Evolutionary conservation across 2,113 vertebrate genomes (phyloP).

Genomic region (Acanthisitta chloris): DNA sequence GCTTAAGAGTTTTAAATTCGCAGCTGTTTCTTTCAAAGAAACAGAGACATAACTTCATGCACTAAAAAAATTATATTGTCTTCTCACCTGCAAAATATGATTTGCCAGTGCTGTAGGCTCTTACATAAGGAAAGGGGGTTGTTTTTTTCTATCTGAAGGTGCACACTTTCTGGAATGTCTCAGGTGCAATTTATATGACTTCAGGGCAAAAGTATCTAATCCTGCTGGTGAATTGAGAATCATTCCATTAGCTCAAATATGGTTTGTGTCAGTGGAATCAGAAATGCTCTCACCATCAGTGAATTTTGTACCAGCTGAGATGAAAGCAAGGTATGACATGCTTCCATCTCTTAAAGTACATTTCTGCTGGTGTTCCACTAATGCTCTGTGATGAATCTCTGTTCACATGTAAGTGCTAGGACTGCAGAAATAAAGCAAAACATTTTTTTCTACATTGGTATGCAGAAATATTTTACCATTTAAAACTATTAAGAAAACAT

Average conservation of each 20-base stretch:
- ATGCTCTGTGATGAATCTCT: neutral
- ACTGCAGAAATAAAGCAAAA: neutral
- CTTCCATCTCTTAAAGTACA: neutral
- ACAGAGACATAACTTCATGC: neutral
- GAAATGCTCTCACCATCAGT: neutral
- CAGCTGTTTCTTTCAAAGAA: neutral
- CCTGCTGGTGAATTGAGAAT: neutral
- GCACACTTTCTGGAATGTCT: neutral
- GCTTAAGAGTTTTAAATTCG: neutral
- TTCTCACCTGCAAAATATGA: neutral
- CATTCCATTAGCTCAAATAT: neutral
- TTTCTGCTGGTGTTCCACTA: neutral
- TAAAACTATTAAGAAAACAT: neutral
- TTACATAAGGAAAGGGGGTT: neutral
- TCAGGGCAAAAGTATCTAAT: neutral
- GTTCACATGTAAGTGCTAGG: fast-evolving
- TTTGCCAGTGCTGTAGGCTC: neutral
- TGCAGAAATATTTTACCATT: neutral
- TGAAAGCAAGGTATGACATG: neutral
- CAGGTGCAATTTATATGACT: neutral
- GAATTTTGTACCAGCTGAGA: neutral
- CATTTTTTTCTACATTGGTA: neutral
- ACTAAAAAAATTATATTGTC: neutral
- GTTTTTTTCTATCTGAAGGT: neutral
- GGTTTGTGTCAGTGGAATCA: neutral